These are phyloP conservation scores for Yponomeuta cagnagella DNA, from an alignment of 2,888 invertebrate species.

Conservation along the genomic window DNA sequence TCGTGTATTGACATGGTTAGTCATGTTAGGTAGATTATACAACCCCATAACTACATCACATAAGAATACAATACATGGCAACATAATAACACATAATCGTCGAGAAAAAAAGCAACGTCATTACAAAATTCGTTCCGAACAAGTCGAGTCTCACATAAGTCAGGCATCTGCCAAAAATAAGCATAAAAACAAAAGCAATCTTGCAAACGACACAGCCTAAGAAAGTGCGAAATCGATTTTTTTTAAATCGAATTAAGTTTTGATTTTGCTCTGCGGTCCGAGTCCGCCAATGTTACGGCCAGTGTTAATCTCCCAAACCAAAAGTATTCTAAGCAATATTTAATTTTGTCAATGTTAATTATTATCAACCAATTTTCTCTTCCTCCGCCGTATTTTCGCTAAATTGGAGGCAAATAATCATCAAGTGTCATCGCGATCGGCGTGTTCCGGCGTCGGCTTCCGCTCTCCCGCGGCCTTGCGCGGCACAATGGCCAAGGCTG, in stretches of 20 bases:
- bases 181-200: background rate
- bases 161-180: background rate
- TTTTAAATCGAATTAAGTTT: background rate
- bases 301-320: too few relatives aligned
- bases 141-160: background rate
- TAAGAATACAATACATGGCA: background rate
- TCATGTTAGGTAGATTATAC: constrained; percentile 2
- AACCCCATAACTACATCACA: background rate
- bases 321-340: too few relatives aligned
- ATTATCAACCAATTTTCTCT: too few relatives aligned
- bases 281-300: background rate
- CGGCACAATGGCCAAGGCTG: constrained; percentile 19
- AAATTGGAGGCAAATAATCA: background rate
- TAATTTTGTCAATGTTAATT: too few relatives aligned
- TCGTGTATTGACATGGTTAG: constrained; percentile 7
- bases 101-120: background rate
- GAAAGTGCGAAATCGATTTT: background rate
- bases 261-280: background rate
- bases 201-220: background rate
- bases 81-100: background rate
- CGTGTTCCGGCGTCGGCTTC: constrained; percentile 43
- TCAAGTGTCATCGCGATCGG: constrained; percentile 37
- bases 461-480: constrained; percentile 19
- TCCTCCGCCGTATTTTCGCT: background rate
- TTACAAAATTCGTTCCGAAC: background rate